These are phyloP conservation scores for Cheilosia urbana DNA, from an alignment of 2,888 invertebrate species.

Conservation along the genomic window DNA sequence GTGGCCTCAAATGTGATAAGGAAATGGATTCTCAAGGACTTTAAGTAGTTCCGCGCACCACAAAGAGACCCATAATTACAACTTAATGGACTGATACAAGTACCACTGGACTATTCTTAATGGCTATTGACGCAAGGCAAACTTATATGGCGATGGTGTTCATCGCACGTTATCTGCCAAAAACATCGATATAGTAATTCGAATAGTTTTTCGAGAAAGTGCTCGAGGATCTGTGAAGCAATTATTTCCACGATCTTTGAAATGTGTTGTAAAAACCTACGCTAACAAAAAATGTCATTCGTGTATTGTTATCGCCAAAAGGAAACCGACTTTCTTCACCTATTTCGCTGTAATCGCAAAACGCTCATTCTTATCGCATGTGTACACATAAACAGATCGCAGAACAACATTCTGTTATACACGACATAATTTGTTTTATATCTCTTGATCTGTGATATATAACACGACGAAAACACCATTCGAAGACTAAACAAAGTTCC, in stretches of 20 bases:
- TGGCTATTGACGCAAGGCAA: too few species aligned
- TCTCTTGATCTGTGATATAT: constrained; percentile 37
- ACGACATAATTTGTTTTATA: constrained; percentile 32
- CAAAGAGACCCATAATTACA: constrained; percentile 24
- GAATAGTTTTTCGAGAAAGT: too few species aligned
- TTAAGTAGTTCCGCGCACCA: constrained; percentile 37
- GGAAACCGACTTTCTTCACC: neutral
- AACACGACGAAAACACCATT: neutral
- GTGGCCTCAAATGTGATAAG: constrained; percentile 22
- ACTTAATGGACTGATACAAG: constrained; percentile 30
- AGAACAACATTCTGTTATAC: neutral
- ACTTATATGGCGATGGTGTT: too few species aligned
- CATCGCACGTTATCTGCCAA: too few species aligned
- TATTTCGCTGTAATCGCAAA: constrained; percentile 4
- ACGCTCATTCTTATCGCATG: constrained; percentile 12
- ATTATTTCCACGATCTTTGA: neutral
- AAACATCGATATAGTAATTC: too few species aligned
- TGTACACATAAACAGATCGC: neutral
- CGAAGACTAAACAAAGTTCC: constrained; percentile 6
- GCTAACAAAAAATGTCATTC: neutral
- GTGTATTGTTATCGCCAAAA: neutral
- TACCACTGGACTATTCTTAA: constrained; percentile 24
- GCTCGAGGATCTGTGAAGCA: neutral
- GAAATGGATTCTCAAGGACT: constrained; percentile 21
- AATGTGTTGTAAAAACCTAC: neutral